phyloP scores from a whole-genome alignment of 1,140 invertebrate species.

The Aphelenchoides besseyi region DNA sequence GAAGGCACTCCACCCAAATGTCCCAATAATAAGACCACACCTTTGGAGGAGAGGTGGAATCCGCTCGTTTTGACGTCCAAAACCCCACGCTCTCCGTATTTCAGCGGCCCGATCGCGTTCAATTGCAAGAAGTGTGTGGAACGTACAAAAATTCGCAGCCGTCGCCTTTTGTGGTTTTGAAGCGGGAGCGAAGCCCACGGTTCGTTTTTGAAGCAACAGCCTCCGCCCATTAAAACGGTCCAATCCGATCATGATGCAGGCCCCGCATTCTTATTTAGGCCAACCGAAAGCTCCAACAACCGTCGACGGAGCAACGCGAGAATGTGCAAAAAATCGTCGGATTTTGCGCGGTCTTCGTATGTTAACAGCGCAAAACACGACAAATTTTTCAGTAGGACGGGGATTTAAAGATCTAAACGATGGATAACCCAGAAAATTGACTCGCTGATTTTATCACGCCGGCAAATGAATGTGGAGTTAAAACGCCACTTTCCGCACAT shows the following conservation, averaged over 20 bases:
- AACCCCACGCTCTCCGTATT: background rate
- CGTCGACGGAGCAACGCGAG: background rate
- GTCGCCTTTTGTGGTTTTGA: background rate
- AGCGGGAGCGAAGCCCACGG: background rate
- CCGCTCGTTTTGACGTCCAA: background rate
- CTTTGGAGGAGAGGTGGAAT: too few relatives aligned
- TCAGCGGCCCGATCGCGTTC: slow-evolving; percentile 1
- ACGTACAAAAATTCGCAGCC: background rate
- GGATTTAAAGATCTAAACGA: background rate
- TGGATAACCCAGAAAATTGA: background rate
- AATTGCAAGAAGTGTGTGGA: background rate
- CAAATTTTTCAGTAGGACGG: background rate
- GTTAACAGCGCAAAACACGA: background rate
- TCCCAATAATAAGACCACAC: background rate
- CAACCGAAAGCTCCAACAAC: background rate
- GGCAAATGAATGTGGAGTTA: background rate
- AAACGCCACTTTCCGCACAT: too few relatives aligned
- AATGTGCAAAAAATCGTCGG: background rate
- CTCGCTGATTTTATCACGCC: too few relatives aligned
- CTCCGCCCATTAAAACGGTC: background rate
- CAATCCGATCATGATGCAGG: background rate
- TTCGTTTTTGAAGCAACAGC: background rate
- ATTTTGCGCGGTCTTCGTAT: background rate
- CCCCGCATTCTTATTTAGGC: background rate
- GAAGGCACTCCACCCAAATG: background rate